phyloP scores from a whole-genome alignment of 2,113 vertebrate species.

The Trachemys scripta region DNA sequence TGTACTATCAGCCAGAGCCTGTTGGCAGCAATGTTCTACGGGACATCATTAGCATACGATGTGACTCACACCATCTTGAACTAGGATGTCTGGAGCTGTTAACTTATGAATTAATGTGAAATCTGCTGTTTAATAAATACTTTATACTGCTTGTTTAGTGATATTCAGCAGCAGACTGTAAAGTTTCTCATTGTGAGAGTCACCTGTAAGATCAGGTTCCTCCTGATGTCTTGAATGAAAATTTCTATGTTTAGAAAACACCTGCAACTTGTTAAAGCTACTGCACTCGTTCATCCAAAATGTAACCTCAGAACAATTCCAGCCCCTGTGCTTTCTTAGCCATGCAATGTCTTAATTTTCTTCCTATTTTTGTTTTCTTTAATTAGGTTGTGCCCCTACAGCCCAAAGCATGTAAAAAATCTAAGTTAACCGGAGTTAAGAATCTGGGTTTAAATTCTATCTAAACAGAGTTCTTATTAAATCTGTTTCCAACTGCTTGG shows the following conservation, averaged over 20 bases:
- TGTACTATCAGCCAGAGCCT: rapidly evolving
- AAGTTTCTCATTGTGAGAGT: not conserved
- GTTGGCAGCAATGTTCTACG: not conserved
- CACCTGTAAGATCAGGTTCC: not conserved
- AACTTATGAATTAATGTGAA: not conserved
- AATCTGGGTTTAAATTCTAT: not conserved
- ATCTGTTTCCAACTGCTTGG: not conserved
- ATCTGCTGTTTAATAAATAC: not conserved
- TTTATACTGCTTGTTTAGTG: not conserved
- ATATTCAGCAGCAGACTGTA: not conserved
- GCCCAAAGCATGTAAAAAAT: not conserved
- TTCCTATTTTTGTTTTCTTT: not conserved
- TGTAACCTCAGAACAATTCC: not conserved
- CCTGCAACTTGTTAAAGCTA: not conserved
- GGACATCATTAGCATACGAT: rapidly evolving
- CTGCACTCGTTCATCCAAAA: not conserved
- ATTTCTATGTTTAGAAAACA: not conserved
- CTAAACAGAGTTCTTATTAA: not conserved
- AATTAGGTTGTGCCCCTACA: not conserved
- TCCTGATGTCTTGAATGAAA: not conserved
- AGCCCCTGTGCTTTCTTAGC: not conserved
- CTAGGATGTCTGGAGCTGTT: not conserved
- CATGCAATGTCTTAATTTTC: not conserved
- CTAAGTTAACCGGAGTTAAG: not conserved
- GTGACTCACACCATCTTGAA: not conserved